Base-by-base conservation (phyloP, 2,113 vertebrate genomes). In the Naja naja region DNA sequence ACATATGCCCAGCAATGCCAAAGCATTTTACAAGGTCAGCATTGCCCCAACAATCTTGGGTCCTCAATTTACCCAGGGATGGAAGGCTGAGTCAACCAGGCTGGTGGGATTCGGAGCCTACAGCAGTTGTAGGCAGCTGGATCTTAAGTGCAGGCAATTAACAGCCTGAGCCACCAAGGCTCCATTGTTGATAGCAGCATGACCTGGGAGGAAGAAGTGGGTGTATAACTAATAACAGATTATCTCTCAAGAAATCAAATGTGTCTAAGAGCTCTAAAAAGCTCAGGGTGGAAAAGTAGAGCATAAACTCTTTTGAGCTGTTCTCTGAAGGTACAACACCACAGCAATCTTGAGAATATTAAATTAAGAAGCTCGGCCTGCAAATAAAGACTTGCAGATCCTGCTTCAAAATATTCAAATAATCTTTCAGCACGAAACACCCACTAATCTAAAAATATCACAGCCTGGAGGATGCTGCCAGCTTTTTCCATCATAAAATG, bases 401-500 rank as follows among this genome's bases (percentile, higher is more conserved):
- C 25, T 56, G 27, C 81, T 11, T 90, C 60, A 90, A 69, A 90
- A 90, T 90, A 90, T 90, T 87, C 39, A 86, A 86, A 47, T n/a
- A 87, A 27, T 30, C 91, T 87, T 87, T 47, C 30, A 91, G 85
- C 90, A 85, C 43, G 14, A 91, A 53, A 87, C 90, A n/a, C 90
- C 39, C 39, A 87, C 64, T 58, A 22, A 91, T 87, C 54, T 86
- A 85, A 91, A 91, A 91, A 91, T 74, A 89, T 56, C 20, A 45
- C 60, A 74, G 60, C 27, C 54, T 86, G 30, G 27, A 55, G 14
- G 52, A 87, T 27, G 45, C 30, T 91, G 54, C 90, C 49, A 86
- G 53, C 39, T 47, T 91, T 91, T 91, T 56, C 81, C 81, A 91
- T 85, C 54, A 58, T 86, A 91, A 86, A 87, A 91, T 91, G 81